Conservation (phyloP, 2,113 vertebrate species). For the Vombatus ursinus region DNA sequence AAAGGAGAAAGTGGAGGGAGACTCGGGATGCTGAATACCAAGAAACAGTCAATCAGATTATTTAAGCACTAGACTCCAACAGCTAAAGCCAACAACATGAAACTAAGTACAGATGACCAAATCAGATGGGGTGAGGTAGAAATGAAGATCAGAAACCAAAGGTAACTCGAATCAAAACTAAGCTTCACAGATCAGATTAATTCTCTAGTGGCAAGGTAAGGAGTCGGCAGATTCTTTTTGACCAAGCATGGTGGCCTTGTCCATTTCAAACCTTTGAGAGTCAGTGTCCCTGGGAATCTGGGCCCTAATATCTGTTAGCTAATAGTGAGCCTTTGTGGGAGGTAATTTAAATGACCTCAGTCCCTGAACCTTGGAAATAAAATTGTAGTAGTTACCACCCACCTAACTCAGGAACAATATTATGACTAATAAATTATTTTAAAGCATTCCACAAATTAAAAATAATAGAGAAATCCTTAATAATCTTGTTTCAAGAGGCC, state of each 20-base stretch:
- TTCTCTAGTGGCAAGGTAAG: background rate
- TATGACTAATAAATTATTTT: slow-evolving; percentile 40
- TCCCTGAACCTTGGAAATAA: background rate
- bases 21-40: background rate
- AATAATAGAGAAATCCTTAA: slow-evolving; percentile 47
- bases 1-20: background rate
- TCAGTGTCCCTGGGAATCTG: background rate
- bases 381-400: background rate
- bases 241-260: background rate
- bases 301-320: background rate
- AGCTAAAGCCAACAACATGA: background rate
- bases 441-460: slow-evolving; percentile 37
- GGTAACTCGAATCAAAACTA: background rate
- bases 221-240: background rate
- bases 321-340: background rate
- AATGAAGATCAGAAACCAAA: background rate
- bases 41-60: background rate
- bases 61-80: background rate
- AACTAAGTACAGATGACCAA: background rate
- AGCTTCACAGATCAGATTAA: background rate
- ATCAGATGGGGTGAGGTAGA: background rate
- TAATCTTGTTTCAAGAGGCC: slow-evolving; percentile 38
- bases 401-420: background rate
- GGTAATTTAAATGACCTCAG: background rate
- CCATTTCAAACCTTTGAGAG: background rate